Percentiles rank a stretch among this genome's conserved stretches.
phyloP scores from a whole-genome alignment of 2,888 invertebrate species.

The Psylliodes chrysocephalus region DNA sequence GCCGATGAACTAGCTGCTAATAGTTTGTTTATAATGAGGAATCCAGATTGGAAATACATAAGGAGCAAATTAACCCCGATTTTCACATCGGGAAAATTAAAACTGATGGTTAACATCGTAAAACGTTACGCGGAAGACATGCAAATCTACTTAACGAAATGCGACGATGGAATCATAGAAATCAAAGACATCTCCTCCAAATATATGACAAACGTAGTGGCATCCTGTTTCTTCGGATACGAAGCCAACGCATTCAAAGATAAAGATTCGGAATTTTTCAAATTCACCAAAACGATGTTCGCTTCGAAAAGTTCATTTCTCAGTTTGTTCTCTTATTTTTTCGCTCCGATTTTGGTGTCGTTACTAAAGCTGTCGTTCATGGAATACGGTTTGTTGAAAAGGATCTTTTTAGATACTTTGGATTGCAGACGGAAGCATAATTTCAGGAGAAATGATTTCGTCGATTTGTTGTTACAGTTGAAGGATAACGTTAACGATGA shows the following conservation, averaged over 20 bases:
- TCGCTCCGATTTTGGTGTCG: conserved; percentile 57
- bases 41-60: conserved; percentile 67
- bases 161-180: conserved; percentile 48
- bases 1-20: conserved; percentile 63
- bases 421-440: conserved; percentile 52
- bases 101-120: conserved; percentile 66
- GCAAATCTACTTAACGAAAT: conserved; percentile 51
- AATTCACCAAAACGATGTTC: conserved; percentile 59
- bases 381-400: conserved; percentile 57
- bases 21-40: conserved; percentile 64
- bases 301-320: conserved; percentile 53
- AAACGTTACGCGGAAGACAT: conserved; percentile 59
- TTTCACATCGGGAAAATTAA: conserved; percentile 68
- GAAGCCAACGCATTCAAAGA: conserved; percentile 60
- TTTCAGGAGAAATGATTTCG: conserved; percentile 62
- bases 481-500: conserved; percentile 53
- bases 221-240: conserved; percentile 65
- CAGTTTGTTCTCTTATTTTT: conserved; percentile 55
- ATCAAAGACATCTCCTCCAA: conserved; percentile 58
- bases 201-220: conserved; percentile 65
- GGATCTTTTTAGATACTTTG: conserved; percentile 57
- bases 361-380: conserved; percentile 57
- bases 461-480: conserved; percentile 62
- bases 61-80: conserved; percentile 67
- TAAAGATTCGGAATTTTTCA: conserved; percentile 59